A percentile compares a stretch with the other conserved stretches of the same genome.
Evolutionary conservation across 2,888 invertebrate genomes (phyloP).

Genomic region (Lingula anatina): DNA sequence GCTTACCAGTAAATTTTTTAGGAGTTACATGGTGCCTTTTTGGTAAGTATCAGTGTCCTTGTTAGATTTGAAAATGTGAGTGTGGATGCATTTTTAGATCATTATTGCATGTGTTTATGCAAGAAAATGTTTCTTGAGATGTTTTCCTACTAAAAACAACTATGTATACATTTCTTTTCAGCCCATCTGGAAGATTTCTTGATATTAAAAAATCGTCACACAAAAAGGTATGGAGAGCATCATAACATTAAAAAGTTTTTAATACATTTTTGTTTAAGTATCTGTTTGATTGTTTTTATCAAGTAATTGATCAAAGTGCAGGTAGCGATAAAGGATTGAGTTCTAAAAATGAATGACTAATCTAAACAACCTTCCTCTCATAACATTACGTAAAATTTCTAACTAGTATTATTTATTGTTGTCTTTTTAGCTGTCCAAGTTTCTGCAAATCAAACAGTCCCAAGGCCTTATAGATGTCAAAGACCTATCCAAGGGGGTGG

Average conservation of each 20-base stretch:
- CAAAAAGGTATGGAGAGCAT: slow-evolving; percentile 66
- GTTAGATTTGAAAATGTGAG: background rate
- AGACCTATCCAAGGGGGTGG: slow-evolving; percentile 69
- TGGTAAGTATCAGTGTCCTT: slow-evolving; percentile 22
- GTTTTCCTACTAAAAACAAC: too few species aligned
- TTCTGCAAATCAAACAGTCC: slow-evolving; percentile 71
- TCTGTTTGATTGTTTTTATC: too few species aligned
- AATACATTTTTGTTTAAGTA: too few species aligned
- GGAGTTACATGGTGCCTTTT: slow-evolving; percentile 60
- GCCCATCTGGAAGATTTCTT: slow-evolving; percentile 65
- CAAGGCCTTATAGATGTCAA: slow-evolving; percentile 55
- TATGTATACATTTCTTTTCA: too few species aligned
- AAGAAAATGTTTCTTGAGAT: too few species aligned
- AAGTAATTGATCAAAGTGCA: too few species aligned
- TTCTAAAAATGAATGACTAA: background rate
- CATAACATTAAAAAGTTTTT: too few species aligned
- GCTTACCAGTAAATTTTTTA: slow-evolving; percentile 76
- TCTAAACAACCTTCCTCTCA: background rate
- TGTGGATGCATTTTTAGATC: too few species aligned
- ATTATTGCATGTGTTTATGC: background rate
- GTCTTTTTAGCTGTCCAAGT: slow-evolving; percentile 63
- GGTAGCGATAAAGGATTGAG: too few species aligned
- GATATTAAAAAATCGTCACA: slow-evolving; percentile 85
- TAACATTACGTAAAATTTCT: background rate
- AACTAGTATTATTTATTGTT: too few species aligned